Evolutionary conservation across 2,888 invertebrate species (phyloP).

Genomic region (Amphipoea lucens): DNA sequence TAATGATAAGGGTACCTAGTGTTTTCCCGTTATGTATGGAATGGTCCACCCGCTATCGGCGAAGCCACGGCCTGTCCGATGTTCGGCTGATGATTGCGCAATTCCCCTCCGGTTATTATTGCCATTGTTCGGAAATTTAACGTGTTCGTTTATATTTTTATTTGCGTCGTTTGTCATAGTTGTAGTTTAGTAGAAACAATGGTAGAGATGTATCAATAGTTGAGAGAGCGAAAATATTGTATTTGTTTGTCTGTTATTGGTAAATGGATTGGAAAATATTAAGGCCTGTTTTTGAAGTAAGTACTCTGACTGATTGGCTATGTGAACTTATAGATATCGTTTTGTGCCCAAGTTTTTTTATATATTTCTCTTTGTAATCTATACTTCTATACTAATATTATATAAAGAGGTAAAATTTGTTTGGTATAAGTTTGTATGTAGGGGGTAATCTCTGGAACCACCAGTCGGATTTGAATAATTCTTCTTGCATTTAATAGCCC

Average conservation of each 20-base stretch:
- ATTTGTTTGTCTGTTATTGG: slow-evolving; percentile 34
- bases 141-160: slow-evolving; percentile 63
- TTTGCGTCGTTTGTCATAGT: slow-evolving; percentile 60
- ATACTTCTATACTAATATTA: no score
- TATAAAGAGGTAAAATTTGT: no score
- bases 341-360: neutral
- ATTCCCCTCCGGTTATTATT: slow-evolving; percentile 61
- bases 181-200: slow-evolving; percentile 64
- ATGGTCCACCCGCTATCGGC: slow-evolving; percentile 10
- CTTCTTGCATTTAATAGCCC: no score
- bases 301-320: slow-evolving; percentile 4
- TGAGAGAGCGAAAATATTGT: slow-evolving; percentile 39
- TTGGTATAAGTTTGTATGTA: no score
- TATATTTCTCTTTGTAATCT: no score
- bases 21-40: neutral
- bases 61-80: slow-evolving; percentile 27
- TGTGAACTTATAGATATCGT: neutral
- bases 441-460: no score
- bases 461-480: no score
- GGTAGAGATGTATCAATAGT: slow-evolving; percentile 49
- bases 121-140: slow-evolving; percentile 66
- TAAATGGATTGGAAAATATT: slow-evolving; percentile 20
- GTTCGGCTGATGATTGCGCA: slow-evolving; percentile 62
- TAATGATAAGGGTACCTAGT: neutral
- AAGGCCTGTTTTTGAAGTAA: slow-evolving; percentile 1